Conservation (phyloP, 2,888 invertebrate genomes). For the Mechanitis messenoides region DNA sequence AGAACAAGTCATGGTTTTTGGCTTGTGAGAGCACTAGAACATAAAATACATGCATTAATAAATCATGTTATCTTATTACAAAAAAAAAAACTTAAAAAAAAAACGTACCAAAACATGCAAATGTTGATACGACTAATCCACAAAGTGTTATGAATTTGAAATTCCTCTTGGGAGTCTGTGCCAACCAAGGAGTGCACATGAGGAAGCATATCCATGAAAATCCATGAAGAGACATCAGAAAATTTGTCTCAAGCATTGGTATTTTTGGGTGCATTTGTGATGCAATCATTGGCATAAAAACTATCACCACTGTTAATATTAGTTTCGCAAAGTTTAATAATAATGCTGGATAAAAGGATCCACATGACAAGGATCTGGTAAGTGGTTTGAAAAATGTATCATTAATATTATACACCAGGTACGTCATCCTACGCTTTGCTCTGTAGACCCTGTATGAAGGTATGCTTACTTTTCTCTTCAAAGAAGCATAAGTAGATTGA, state of each 20-base stretch:
- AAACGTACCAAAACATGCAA: constrained; percentile 59
- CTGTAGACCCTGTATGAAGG: constrained; percentile 67
- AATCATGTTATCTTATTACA: no score
- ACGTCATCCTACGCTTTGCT: constrained; percentile 52
- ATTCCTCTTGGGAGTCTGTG: constrained; percentile 64
- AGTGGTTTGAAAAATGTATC: constrained; percentile 68
- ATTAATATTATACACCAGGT: constrained; percentile 56
- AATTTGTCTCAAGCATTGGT: constrained; percentile 57
- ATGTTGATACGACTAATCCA: constrained; percentile 55
- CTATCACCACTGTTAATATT: constrained; percentile 54
- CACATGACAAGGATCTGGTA: constrained; percentile 62
- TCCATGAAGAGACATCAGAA: constrained; percentile 62
- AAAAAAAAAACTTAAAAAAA: neutral
- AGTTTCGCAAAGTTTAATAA: constrained; percentile 56
- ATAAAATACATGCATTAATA: neutral
- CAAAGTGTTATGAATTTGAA: constrained; percentile 58
- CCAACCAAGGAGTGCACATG: constrained; percentile 63
- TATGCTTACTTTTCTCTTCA: constrained; percentile 58
- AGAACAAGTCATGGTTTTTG: constrained; percentile 62
- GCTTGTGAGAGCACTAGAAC: constrained; percentile 59
- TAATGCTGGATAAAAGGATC: constrained; percentile 68
- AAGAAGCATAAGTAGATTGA: constrained; percentile 57
- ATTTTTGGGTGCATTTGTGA: constrained; percentile 56
- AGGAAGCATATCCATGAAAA: constrained; percentile 71
- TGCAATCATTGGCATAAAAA: constrained; percentile 58